Conservation (phyloP, 2,113 vertebrate species). For the Regulus satrapa region DNA sequence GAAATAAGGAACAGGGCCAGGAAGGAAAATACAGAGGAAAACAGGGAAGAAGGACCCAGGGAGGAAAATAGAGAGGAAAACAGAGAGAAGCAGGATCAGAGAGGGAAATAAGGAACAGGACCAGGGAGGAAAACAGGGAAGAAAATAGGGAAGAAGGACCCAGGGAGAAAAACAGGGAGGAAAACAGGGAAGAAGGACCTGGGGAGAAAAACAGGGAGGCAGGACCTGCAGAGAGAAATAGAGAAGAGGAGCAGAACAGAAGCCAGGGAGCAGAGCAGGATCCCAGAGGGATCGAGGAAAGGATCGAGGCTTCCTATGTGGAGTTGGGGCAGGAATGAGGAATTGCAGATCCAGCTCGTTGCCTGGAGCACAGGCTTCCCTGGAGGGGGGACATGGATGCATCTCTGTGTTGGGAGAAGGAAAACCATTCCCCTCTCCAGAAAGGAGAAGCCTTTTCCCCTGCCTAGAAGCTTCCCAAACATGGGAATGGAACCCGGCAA, state of each 20-base stretch:
- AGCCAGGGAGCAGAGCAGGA: neutral
- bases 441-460: neutral
- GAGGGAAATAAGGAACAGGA: too few relatives aligned
- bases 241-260: neutral
- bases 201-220: neutral
- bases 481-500: rapidly evolving
- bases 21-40: neutral
- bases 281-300: neutral
- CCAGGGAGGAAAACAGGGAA: neutral
- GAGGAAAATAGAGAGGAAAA: neutral
- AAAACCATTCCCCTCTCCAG: neutral
- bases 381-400: neutral
- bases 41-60: too few relatives aligned
- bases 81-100: neutral
- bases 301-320: rapidly evolving
- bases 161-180: neutral
- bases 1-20: neutral
- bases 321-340: neutral
- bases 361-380: neutral
- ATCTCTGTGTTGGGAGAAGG: neutral
- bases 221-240: neutral
- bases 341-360: neutral
- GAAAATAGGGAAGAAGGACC: too few relatives aligned
- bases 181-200: neutral
- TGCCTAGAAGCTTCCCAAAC: neutral